A percentile compares a stretch with the other conserved stretches of the same genome.
Conservation (phyloP, 2,888 invertebrate genomes). For the Heliconius ismenius region DNA sequence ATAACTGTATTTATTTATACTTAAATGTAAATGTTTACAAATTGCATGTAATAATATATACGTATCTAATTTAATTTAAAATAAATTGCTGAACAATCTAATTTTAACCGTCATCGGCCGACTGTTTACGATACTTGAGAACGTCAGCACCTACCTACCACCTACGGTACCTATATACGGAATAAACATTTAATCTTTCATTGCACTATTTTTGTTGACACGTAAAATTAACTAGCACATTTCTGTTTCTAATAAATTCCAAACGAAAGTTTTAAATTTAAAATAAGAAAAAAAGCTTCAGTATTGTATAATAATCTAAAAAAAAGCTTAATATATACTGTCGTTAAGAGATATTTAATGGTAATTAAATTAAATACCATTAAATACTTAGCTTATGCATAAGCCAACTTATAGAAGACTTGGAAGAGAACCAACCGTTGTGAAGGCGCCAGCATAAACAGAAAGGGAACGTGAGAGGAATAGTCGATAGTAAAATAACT, state of each 20-base stretch:
- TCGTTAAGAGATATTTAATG: neutral
- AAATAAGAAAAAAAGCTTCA: no score
- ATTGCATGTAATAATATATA: no score
- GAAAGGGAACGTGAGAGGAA: conserved; percentile 56
- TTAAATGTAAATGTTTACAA: neutral
- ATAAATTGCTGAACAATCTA: neutral
- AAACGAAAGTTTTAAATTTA: conserved; percentile 44
- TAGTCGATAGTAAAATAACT: conserved; percentile 63
- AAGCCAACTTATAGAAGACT: conserved; percentile 14
- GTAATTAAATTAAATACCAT: neutral
- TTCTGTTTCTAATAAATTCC: conserved; percentile 55
- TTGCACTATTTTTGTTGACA: conserved; percentile 33
- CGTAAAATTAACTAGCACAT: conserved; percentile 53
- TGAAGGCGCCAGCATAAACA: conserved; percentile 42
- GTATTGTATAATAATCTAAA: no score
- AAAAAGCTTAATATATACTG: no score
- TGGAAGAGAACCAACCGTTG: conserved; percentile 23
- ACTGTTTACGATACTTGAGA: neutral
- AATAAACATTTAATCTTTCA: conserved; percentile 26
- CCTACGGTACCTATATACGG: neutral
- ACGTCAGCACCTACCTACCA: neutral
- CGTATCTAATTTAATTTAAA: neutral
- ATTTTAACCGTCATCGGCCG: neutral
- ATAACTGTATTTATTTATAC: neutral
- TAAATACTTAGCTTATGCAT: neutral